Evolutionary conservation across 2,113 vertebrate species (phyloP).

Genomic region (Numida meleagris): DNA sequence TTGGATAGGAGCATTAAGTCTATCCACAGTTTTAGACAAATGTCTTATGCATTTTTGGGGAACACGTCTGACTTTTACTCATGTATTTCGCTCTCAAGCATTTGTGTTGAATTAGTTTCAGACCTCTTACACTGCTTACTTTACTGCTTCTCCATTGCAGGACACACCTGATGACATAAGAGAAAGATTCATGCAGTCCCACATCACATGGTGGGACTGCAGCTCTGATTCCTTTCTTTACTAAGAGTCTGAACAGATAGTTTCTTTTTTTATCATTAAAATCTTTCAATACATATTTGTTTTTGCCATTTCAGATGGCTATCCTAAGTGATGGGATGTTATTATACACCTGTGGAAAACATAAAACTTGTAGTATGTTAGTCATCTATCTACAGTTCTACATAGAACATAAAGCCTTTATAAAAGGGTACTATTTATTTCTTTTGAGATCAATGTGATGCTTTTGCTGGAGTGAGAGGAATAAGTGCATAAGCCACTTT

Average conservation of each 20-base stretch:
- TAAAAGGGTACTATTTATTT: neutral
- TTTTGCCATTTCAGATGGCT: neutral
- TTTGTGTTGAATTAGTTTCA: fast-evolving
- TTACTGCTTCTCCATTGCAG: neutral
- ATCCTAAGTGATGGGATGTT: neutral
- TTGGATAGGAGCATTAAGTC: neutral
- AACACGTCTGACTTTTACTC: neutral
- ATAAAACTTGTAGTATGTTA: neutral
- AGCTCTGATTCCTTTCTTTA: neutral
- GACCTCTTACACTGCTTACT: neutral
- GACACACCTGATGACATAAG: fast-evolving
- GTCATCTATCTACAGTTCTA: neutral
- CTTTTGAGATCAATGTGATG: neutral
- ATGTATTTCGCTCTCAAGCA: neutral
- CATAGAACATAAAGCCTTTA: neutral
- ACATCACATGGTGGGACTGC: neutral
- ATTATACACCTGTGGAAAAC: neutral
- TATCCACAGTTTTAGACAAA: neutral
- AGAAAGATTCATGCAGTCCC: neutral
- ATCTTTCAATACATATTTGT: neutral
- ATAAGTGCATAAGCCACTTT: neutral
- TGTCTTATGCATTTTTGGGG: neutral
- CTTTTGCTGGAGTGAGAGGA: neutral
- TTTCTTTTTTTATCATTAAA: neutral
- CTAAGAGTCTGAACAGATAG: neutral